These are phyloP conservation scores for Tortricodes alternella DNA, from an alignment of 2,888 invertebrate genomes.

Conservation along the genomic window DNA sequence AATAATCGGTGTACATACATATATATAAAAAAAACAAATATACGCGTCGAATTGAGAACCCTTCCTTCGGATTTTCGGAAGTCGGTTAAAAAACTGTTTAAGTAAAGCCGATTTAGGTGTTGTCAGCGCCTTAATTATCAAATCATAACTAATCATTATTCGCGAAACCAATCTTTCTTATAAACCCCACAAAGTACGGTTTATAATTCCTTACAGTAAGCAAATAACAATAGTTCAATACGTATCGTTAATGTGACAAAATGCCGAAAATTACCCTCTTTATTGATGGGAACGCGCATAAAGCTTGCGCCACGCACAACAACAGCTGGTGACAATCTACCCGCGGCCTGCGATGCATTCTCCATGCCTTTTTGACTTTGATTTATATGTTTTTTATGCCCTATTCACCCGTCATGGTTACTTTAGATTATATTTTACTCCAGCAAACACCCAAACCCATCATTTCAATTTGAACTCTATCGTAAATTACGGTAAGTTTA, in stretches of 20 bases:
- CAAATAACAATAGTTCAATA: slow-evolving; percentile 72
- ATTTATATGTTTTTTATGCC: slow-evolving; percentile 82
- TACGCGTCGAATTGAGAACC: too few species aligned
- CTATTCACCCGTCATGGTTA: slow-evolving; percentile 79
- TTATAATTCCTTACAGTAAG: slow-evolving; percentile 23
- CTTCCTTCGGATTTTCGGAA: too few species aligned
- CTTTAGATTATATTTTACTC: slow-evolving; percentile 66
- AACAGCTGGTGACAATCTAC: slow-evolving; percentile 78
- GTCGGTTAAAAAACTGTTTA: too few species aligned
- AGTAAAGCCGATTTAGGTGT: too few species aligned
- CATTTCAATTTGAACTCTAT: slow-evolving; percentile 40
- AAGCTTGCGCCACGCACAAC: slow-evolving; percentile 36
- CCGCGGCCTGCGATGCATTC: slow-evolving; percentile 74
- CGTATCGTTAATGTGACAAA: slow-evolving; percentile 78
- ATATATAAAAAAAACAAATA: too few species aligned
- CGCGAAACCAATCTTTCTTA: too few species aligned
- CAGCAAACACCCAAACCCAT: slow-evolving; percentile 35
- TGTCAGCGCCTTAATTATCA: too few species aligned
- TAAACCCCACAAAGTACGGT: background rate
- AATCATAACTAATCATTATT: too few species aligned
- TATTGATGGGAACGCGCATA: slow-evolving; percentile 72
- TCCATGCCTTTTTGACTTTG: slow-evolving; percentile 84
- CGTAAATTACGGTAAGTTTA: slow-evolving; percentile 34
- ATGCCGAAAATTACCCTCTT: slow-evolving; percentile 79
- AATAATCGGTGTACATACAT: too few species aligned